Percentiles rank a stretch among this genome's conserved stretches.
Evolutionary conservation across 2,113 vertebrate species (phyloP).

Genomic region (Pongo abelii): DNA sequence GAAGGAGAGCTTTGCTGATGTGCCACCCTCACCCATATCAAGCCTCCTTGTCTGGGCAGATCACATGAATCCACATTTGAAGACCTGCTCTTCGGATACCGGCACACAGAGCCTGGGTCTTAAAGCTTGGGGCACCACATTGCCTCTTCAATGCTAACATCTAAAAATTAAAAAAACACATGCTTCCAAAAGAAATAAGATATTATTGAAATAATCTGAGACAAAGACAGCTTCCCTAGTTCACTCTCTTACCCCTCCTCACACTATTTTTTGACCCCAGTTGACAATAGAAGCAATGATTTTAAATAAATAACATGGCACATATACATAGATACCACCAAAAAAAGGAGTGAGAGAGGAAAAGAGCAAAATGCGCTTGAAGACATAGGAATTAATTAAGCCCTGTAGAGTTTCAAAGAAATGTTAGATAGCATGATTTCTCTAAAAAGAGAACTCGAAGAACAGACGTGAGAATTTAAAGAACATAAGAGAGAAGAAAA

Average conservation of each 20-base stretch:
- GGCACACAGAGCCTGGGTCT: background rate
- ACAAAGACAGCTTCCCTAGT: background rate
- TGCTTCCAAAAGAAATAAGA: background rate
- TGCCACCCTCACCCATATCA: background rate
- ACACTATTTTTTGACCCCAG: background rate
- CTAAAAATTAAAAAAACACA: background rate
- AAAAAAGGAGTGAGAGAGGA: background rate
- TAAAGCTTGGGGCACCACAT: background rate
- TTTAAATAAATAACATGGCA: background rate
- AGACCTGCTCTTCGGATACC: background rate
- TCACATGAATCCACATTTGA: background rate
- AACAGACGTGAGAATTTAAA: background rate
- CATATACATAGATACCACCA: background rate
- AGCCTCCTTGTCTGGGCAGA: background rate
- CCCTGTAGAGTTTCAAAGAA: background rate
- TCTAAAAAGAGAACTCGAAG: background rate
- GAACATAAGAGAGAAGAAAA: background rate
- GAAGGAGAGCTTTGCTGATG: background rate
- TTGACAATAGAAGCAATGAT: background rate
- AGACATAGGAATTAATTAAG: background rate
- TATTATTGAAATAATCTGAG: background rate
- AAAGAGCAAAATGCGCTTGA: background rate
- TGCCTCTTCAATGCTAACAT: background rate
- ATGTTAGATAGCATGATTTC: background rate
- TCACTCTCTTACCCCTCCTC: background rate